A percentile compares a stretch with the other conserved stretches of the same genome.
Conservation (phyloP, 1,140 invertebrate species). For the Drosophila arizonae region DNA sequence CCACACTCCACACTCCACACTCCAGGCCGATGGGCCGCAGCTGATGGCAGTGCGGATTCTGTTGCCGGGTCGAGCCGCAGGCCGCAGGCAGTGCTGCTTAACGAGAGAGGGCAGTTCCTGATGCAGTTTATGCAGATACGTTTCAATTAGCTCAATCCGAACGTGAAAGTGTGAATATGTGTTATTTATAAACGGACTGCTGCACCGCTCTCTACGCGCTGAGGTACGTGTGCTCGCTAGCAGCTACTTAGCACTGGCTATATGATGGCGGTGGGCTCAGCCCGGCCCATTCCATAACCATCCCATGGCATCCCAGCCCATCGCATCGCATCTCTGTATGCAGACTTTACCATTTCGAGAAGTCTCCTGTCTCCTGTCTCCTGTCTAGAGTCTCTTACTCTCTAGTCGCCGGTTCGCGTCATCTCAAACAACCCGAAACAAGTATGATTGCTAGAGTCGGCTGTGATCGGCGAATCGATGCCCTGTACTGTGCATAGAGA, state of each 20-base stretch:
- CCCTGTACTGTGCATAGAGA: neutral
- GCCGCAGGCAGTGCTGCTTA: constrained; percentile 45
- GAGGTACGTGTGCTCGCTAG: constrained; percentile 27
- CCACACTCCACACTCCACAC: neutral
- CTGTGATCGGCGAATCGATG: neutral
- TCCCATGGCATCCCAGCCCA: neutral
- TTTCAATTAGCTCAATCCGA: constrained; percentile 78
- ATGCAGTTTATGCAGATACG: constrained; percentile 71
- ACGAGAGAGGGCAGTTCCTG: constrained; percentile 49
- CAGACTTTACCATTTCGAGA: constrained; percentile 1
- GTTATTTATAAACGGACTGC: constrained; percentile 52
- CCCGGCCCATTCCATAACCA: constrained; percentile 6
- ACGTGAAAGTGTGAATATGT: constrained; percentile 73
- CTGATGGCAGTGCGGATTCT: neutral
- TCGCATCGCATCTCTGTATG: constrained; percentile 3
- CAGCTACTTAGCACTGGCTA: constrained; percentile 43
- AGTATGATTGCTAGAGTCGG: constrained; percentile 8
- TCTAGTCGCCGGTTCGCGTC: constrained; percentile 16
- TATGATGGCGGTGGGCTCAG: neutral
- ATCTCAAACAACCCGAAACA: constrained; percentile 28
- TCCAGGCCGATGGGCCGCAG: neutral
- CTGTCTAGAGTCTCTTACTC: constrained; percentile 12
- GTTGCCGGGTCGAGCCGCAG: constrained; percentile 22
- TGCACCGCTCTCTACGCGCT: constrained; percentile 5
- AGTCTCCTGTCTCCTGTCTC: constrained; percentile 8